These are phyloP conservation scores for Picus viridis DNA, from an alignment of 2,797 vertebrate species.

Conservation along the genomic window DNA sequence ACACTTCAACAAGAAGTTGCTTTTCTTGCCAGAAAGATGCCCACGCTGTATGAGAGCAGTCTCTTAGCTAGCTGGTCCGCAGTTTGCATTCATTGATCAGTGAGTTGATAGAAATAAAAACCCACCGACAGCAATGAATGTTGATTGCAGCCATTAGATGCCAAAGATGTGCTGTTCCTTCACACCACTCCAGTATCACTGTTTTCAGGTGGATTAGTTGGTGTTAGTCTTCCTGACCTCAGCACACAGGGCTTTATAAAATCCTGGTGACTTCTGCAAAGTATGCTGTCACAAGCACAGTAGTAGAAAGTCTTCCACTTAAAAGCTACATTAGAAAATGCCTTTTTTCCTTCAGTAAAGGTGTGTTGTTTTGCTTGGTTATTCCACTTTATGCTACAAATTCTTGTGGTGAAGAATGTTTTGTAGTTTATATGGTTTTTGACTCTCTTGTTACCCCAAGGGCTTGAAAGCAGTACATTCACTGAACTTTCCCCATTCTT, in stretches of 20 bases:
- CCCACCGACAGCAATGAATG: conserved; percentile 99
- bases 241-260: not conserved
- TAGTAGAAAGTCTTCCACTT: not conserved
- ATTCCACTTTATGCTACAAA: not conserved
- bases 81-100: conserved; percentile 99
- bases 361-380: not conserved
- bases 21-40: fast-evolving
- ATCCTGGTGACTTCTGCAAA: not conserved
- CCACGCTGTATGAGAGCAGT: fast-evolving
- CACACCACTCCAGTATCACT: fast-evolving
- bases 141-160: conserved; percentile 96
- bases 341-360: not conserved
- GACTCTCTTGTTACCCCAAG: not conserved
- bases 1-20: fast-evolving
- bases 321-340: not conserved
- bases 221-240: fast-evolving
- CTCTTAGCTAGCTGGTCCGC: conserved; percentile 86
- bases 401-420: not conserved
- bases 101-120: conserved; percentile 91
- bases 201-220: fast-evolving
- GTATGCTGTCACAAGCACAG: not conserved
- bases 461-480: not conserved
- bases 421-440: not conserved
- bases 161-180: not conserved
- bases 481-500: not conserved